These are phyloP conservation scores for Aethes cnicana DNA, from an alignment of 2,888 invertebrate species.

Conservation along the genomic window DNA sequence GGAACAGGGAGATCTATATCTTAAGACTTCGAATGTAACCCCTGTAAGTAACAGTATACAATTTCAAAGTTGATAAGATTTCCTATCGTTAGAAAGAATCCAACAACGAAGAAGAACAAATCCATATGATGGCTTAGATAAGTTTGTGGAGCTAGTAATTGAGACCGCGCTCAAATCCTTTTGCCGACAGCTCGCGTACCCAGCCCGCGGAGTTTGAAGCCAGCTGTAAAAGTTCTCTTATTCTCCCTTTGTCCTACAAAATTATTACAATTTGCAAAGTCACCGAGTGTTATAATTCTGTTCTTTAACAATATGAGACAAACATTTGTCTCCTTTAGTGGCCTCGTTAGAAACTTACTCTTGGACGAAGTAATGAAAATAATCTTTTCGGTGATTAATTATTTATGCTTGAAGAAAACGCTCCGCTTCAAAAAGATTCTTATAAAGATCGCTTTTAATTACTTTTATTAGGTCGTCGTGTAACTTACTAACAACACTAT, in stretches of 20 bases:
- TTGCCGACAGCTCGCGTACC: slow-evolving; percentile 59
- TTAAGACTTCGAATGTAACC: too few relatives aligned
- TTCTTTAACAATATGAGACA: slow-evolving; percentile 38
- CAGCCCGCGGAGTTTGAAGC: slow-evolving; percentile 65
- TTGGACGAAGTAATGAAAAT: slow-evolving; percentile 33
- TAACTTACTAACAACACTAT: too few relatives aligned
- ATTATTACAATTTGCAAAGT: slow-evolving; percentile 60
- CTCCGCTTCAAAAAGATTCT: too few relatives aligned
- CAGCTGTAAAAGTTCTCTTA: slow-evolving; percentile 57
- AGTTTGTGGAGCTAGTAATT: slow-evolving; percentile 60
- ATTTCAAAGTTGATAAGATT: neutral
- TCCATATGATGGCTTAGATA: slow-evolving; percentile 47
- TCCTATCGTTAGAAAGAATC: slow-evolving; percentile 7
- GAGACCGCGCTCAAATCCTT: slow-evolving; percentile 64
- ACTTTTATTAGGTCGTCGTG: too few relatives aligned
- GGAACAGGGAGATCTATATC: too few relatives aligned
- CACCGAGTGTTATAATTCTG: slow-evolving; percentile 43
- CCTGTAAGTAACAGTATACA: too few relatives aligned
- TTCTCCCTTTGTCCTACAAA: slow-evolving; percentile 48
- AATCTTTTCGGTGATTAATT: slow-evolving; percentile 32
- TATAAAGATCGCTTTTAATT: too few relatives aligned
- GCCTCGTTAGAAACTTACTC: slow-evolving; percentile 38
- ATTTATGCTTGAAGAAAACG: slow-evolving; percentile 21
- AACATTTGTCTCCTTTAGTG: slow-evolving; percentile 40
- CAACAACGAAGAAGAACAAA: slow-evolving; percentile 53